phyloP scores from a whole-genome alignment of 2,888 invertebrate genomes.

The Tethea ocularis region DNA sequence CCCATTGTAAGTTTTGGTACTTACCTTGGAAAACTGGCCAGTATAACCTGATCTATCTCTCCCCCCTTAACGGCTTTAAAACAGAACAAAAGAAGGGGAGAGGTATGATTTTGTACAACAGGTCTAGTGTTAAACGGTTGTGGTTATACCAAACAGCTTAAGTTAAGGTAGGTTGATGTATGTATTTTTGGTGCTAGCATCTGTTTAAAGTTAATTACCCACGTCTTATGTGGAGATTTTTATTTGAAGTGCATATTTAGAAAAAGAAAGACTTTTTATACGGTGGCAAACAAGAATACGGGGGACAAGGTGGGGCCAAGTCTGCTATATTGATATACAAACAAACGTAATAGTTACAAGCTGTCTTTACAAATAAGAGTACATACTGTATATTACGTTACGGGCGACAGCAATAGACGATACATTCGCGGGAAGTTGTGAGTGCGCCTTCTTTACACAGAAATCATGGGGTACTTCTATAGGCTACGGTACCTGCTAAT shows the following conservation, averaged over 20 bases:
- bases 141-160: slow-evolving; percentile 17
- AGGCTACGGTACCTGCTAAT: no score
- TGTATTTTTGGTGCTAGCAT: slow-evolving; percentile 32
- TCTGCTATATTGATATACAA: no score
- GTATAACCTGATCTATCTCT: slow-evolving; percentile 7
- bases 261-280: no score
- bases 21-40: slow-evolving; percentile 14
- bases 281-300: no score
- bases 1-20: slow-evolving; percentile 39
- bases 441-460: no score
- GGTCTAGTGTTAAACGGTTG: slow-evolving; percentile 17
- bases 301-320: no score
- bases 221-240: slow-evolving; percentile 34
- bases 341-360: no score
- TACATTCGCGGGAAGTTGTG: no score
- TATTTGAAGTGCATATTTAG: background rate
- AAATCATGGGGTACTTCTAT: no score
- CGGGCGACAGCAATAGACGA: no score
- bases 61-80: background rate
- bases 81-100: background rate
- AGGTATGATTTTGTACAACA: background rate
- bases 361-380: no score
- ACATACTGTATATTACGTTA: no score
- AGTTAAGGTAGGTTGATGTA: slow-evolving; percentile 16
- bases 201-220: slow-evolving; percentile 41